Conservation (phyloP, 2,113 vertebrate species). For the Pitta sordida region DNA sequence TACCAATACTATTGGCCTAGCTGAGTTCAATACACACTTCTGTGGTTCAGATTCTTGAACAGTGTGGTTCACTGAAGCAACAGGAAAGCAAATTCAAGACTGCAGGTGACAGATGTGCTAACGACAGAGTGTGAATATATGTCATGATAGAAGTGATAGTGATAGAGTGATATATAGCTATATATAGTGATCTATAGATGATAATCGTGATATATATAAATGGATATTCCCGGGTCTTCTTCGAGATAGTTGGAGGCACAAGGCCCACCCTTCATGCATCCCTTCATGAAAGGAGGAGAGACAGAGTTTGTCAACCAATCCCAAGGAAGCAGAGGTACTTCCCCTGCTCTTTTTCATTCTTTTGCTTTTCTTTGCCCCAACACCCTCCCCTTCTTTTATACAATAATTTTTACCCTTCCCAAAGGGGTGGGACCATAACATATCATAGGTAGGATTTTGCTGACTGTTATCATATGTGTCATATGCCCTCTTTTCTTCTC, state of each 20-base stretch:
- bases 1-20: neutral
- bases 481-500: neutral
- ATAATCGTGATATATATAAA: too few relatives aligned
- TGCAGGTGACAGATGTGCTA: neutral
- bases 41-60: neutral
- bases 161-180: too few relatives aligned
- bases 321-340: neutral
- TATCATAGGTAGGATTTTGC: neutral
- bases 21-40: neutral
- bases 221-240: neutral
- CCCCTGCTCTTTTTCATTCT: neutral
- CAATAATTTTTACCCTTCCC: neutral
- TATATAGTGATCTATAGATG: too few relatives aligned
- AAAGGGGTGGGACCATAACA: neutral
- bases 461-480: neutral
- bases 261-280: neutral
- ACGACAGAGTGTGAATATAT: neutral
- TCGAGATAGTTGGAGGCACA: neutral
- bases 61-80: neutral
- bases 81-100: neutral
- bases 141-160: neutral
- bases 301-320: neutral
- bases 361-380: neutral
- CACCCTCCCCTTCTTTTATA: neutral
- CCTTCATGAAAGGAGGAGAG: neutral